Percentiles rank a stretch among this genome's conserved stretches.
phyloP scores from a whole-genome alignment of 2,888 invertebrate species.

The Drosophila meridiana region DNA sequence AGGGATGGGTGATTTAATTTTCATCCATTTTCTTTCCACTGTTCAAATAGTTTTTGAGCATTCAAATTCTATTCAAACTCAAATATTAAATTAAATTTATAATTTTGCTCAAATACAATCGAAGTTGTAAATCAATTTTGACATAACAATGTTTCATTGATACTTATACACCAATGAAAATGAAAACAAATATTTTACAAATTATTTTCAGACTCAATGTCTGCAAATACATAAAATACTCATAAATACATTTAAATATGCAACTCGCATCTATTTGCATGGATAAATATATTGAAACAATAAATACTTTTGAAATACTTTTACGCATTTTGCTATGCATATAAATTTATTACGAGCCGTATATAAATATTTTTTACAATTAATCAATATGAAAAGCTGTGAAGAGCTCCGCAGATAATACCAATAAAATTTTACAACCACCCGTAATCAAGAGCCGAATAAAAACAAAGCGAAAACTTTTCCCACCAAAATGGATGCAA shows the following conservation, averaged over 20 bases:
- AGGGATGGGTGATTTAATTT: too few species aligned
- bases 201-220: background rate
- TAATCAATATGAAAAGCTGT: conserved; percentile 58
- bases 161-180: background rate
- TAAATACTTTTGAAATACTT: background rate
- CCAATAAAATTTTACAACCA: conserved; percentile 54
- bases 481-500: conserved; percentile 25
- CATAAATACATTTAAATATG: background rate
- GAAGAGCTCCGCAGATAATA: conserved; percentile 33
- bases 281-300: background rate
- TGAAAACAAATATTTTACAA: background rate
- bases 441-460: conserved; percentile 49
- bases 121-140: background rate
- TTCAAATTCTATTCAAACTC: background rate
- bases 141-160: background rate
- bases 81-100: background rate
- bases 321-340: conserved; percentile 4
- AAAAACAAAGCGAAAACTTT: conserved; percentile 34
- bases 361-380: conserved; percentile 48
- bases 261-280: background rate
- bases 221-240: background rate
- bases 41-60: background rate
- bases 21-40: background rate
- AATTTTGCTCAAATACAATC: background rate
- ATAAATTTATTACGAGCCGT: background rate